Evolutionary conservation across 2,113 vertebrate genomes (phyloP), one percentile per base, ranked within the genome.

Genomic region (Oreochromis niloticus): DNA sequence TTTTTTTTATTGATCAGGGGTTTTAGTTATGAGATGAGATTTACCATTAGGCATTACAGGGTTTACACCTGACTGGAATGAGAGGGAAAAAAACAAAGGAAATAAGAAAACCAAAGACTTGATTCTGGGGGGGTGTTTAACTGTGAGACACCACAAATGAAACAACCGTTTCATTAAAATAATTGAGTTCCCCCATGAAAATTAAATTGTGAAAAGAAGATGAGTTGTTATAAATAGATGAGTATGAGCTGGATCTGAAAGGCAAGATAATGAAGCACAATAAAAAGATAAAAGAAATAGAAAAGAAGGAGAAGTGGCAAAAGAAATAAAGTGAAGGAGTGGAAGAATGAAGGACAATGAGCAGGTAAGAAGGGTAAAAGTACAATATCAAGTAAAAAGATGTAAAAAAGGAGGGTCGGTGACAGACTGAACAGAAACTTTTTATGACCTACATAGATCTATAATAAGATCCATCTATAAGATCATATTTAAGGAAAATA

Each of bases 61-160:
- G 3, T 39, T 41, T 41, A 68, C 19, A 13, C 19, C 63, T 68
- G 34, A 24, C 34, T 22, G 6, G 34, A 13, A 68, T 13, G 11
- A 3, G 11, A 7, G 11, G 19, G 5, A 1, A 6, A 46, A 46
- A 16, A 48, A 22, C 0, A 75, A 32, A 52, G 5, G 6, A 4
- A 78, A 78, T 13, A 68, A 12, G 9, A 48, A 50, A 78, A 32
- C 14, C 46, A 34, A 78, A 50, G 27, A 9, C 16, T 34, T 12
- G 16, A 17, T 48, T 78, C 46, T 52, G 17, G 2, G 36, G 19
- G n/a, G 5, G 11, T 41, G 34, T 79, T 52, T 32, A 32, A 30
- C 14, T 7, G 71, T 0, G 46, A 78, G 46, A 30, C 30, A 19
- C 5, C 46, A 32, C 27, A 50, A 78, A 78, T 3, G 6, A 32